Conservation (phyloP, 2,113 vertebrate species). For the Alouatta palliata region DNA sequence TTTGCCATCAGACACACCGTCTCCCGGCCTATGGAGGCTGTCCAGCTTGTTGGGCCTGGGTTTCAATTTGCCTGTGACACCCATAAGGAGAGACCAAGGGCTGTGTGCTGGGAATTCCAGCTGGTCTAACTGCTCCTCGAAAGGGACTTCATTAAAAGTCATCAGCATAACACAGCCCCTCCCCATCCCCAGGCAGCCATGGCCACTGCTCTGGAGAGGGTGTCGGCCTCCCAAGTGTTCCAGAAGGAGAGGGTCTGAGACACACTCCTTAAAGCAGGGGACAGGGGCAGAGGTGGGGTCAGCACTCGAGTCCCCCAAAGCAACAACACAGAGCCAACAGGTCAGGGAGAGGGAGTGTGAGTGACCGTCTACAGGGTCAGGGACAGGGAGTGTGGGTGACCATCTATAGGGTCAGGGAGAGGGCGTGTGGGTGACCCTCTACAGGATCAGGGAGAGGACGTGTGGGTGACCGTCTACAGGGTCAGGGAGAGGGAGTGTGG, state of each 20-base stretch:
- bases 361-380: no score
- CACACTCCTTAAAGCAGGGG: accelerated
- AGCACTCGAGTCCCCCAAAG: accelerated
- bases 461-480: accelerated
- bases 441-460: no score
- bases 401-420: neutral
- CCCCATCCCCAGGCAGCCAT: neutral
- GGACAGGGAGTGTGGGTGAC: accelerated
- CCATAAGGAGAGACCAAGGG: accelerated
- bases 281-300: neutral
- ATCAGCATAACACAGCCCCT: neutral
- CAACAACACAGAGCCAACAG: neutral
- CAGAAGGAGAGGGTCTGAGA: accelerated
- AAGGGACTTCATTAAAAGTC: neutral
- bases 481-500: no score
- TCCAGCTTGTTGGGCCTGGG: no score
- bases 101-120: accelerated
- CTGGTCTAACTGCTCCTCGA: neutral
- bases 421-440: accelerated
- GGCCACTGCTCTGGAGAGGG: neutral
- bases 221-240: neutral
- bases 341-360: neutral
- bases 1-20: neutral
- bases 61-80: neutral
- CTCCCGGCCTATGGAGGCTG: accelerated